Evolutionary conservation across 2,113 vertebrate genomes (phyloP), one percentile per base, ranked within the genome.

Genomic region (Callipepla californica): DNA sequence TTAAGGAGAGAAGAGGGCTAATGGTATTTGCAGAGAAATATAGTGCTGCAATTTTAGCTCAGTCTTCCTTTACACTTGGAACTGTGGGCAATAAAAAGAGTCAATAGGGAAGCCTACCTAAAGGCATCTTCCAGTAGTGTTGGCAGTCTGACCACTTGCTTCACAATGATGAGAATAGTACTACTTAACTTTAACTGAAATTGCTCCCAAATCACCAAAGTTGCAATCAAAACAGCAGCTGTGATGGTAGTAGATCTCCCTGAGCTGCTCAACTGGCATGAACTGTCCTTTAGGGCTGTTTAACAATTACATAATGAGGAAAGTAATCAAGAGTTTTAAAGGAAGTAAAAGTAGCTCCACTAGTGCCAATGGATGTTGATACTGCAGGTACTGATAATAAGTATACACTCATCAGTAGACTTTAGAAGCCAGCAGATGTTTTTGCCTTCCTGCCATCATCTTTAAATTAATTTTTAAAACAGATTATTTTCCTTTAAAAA

Each of bases 11-110:
- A 72, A 69, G 36, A 77, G 50, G 32, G 26, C 16, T 85, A 69
- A 66, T 45, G 20, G 36, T 20, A 45, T n/a, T 75, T 8, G 7
- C 3, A 25, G 62, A 62, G 47, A 89, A 87, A 91, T 66, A 48
- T 90, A 51, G 25, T 47, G 30, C 36, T 89, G 38, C 15, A 50
- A 79, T 76, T 91, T n/a, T 44, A 26, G 18, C 40, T 40, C 76
- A 25, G 45, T 80, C 30, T 17, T 26, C 11, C 48, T 45, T 32
- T 6, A 13, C 76, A 21, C 6, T 32, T 80, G 7, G 45, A 87
- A 85, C 34, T 70, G 26, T 50, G 77, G 76, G 32, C 45, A 89
- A 73, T 89, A 80, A 85, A 74, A 87, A 85, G 50, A 87, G 16
- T 36, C 42, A 91, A 47, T 30, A 77, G 67, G 82, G 16, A 26